Base-by-base conservation (phyloP, 2,797 vertebrate genomes). In the Helicolenus hilgendorfi region DNA sequence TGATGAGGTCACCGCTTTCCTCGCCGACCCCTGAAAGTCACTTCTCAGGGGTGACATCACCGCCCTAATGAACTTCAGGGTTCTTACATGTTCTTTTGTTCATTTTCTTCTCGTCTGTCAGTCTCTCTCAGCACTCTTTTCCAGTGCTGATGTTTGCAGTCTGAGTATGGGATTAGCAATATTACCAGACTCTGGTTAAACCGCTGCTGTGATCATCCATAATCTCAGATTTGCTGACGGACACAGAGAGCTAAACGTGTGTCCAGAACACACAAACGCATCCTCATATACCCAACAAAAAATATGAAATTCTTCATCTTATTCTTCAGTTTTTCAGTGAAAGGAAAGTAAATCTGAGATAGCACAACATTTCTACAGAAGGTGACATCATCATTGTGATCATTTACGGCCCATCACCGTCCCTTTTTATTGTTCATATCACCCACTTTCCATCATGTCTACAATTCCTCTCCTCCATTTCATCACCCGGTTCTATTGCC, bases 1-100 rank as follows among this genome's bases (percentile, higher is more conserved):
- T 78, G 77, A 89, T 93, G 93, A 95, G 93, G 94, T 96, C 91
- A 94, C 83, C 36, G n/a, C 59, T 68, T 72, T 79, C 69, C 67
- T 53, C 7, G 15, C 63, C 79, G 82, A 95, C 92, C 87, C 87
- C 76, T 80, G 27, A 83, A 71, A 76, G 79, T 85, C 71, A 81
- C 77, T 87, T 59, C 59, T 86, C n/a, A 24, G 11, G 65, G 62
- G 73, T 94, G 91, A 93, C 84, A 84, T 89, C 93, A 93, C 78
- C 81, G 4, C 26, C 29, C 79, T 67, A 69, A 83, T 62, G 55
- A 90, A 92, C 85, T 80, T 88, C 49, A 15, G 63, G 71, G 4
- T 60, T 63, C 41, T 35, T 84, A 15, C 1, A 3, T 33, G 14
- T 15, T 7, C 65, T 41, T 60, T 35, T 36, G 31, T 60, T 80